These are phyloP conservation scores for Catostomus latipinnis DNA, from an alignment of 2,797 vertebrate species.

Conservation along the genomic window DNA sequence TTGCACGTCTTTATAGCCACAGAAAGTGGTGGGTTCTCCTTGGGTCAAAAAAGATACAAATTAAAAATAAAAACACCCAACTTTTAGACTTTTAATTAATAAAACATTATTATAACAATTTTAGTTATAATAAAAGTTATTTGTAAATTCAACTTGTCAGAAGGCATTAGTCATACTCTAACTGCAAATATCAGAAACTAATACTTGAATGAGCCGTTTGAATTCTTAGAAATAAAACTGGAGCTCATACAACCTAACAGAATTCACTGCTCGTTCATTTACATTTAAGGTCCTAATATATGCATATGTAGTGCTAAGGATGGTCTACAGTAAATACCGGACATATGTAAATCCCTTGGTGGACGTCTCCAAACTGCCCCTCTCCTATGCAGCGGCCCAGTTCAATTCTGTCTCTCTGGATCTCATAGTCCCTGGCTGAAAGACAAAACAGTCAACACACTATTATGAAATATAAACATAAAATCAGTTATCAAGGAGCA, in stretches of 20 bases:
- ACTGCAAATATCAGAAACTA: too few relatives aligned
- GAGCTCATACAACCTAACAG: too few relatives aligned
- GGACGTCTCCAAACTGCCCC: slow-evolving; percentile 98
- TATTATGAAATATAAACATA: not conserved
- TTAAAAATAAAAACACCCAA: not conserved
- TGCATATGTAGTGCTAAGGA: not conserved
- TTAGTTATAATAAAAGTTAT: too few relatives aligned
- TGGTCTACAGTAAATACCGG: slow-evolving; percentile 74
- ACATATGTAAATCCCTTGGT: slow-evolving; percentile 95
- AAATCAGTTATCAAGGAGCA: not conserved
- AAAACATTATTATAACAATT: too few relatives aligned
- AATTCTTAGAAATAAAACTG: too few relatives aligned
- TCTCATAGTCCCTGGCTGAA: slow-evolving; percentile 94
- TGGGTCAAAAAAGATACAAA: slow-evolving; percentile 34
- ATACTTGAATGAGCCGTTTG: too few relatives aligned
- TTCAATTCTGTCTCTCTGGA: slow-evolving; percentile 94
- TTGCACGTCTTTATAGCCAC: slow-evolving; percentile 99
- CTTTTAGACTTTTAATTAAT: too few relatives aligned
- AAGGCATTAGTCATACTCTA: too few relatives aligned
- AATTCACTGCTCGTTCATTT: too few relatives aligned
- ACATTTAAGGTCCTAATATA: not conserved
- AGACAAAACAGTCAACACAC: slow-evolving; percentile 37
- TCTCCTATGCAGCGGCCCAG: slow-evolving; percentile 97
- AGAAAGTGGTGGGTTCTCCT: slow-evolving; percentile 94
- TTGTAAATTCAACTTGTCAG: too few relatives aligned